Evolutionary conservation across 2,113 vertebrate species (phyloP), one percentile per base, ranked within the genome.

Genomic region (Lepus timidus): DNA sequence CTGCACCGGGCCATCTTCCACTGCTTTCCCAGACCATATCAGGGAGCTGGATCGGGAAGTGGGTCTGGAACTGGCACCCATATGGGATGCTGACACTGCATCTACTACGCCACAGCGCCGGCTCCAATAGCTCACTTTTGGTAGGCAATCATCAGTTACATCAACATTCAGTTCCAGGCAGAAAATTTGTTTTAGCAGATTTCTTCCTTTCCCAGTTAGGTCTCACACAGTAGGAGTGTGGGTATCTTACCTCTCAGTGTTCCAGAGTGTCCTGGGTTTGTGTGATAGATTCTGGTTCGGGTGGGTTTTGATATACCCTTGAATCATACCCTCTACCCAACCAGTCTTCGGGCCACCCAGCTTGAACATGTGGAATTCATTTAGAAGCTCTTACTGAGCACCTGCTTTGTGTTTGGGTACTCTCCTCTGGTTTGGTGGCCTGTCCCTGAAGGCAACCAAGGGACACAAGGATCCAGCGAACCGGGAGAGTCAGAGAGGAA

Each of bases 141-240:
- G 73, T 61, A 9, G 93, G 33, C 16, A 89, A 68, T 44, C 83
- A 33, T 88, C 64, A 90, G 65, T 86, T 86, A 68, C 9, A 87
- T 76, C n/a, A 87, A 95, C 88, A 88, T 86, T 95, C 44, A 81
- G 36, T 75, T 75, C 9, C 9, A 94, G 95, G 51, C 36, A 82
- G 76, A 71, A 67, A 82, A 17, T 96, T 90, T 82, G 22, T 94
- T 95, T 87, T 86, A 79, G 86, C 25, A 65, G 70, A 96, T 88
- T n/a, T 61, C 44, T 68, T 64, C 55, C 25, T 86, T 22, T 80
- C 33, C 6, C 33, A 14, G 6, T 80, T 94, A 76, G 70, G 4
- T 73, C 61, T 55, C 31, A 91, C 10, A 67, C 33, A 55, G 55
- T 9, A 73, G 1, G 39, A 88, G 39, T 27, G 4, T 36, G 91